phyloP scores from a whole-genome alignment of 2,113 vertebrate species.

The Hippocampus comes region DNA sequence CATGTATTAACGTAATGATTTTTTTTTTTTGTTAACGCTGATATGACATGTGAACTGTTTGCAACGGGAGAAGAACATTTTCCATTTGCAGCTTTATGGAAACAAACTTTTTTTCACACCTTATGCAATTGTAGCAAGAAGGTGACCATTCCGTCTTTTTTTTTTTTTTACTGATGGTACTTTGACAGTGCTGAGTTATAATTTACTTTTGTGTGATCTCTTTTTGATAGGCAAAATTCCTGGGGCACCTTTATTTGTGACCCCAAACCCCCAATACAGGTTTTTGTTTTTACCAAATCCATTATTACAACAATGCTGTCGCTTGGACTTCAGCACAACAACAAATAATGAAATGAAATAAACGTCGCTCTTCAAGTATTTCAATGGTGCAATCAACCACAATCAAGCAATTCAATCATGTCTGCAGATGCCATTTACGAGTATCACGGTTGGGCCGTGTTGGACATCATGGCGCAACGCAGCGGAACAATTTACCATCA shows the following conservation, averaged over 20 bases:
- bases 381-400: background rate
- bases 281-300: background rate
- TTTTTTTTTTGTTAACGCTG: conserved; percentile 4
- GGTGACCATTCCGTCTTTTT: background rate
- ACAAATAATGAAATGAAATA: background rate
- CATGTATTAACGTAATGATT: conserved; percentile 34
- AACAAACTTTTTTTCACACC: background rate
- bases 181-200: no score
- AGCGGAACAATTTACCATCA: background rate
- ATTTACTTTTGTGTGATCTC: background rate
- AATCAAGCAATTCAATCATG: background rate
- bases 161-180: no score
- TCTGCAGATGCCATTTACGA: background rate
- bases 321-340: background rate
- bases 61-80: background rate
- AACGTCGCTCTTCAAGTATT: background rate
- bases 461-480: background rate
- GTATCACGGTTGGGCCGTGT: background rate
- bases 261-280: background rate
- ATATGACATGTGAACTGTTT: conserved; percentile 9
- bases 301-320: background rate
- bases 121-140: background rate
- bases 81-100: background rate
- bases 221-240: background rate
- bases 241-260: background rate